Conservation (phyloP, 2,113 vertebrate species). For the Syrmaticus mikado region DNA sequence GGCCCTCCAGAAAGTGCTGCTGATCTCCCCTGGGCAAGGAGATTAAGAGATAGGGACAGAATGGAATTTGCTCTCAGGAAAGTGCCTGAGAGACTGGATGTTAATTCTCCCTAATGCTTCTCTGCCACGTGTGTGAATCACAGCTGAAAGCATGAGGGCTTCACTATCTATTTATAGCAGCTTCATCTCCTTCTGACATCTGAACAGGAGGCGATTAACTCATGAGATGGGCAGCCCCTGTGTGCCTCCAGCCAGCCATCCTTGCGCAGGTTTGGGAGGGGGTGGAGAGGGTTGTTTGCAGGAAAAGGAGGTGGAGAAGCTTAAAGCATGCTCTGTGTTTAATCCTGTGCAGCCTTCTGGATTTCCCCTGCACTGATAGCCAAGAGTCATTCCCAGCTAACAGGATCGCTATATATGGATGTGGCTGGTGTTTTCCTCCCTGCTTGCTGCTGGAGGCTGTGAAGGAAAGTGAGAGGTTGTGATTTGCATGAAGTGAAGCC, state of each 20-base stretch:
- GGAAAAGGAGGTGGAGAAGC: background rate
- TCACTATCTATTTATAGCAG: conserved; percentile 58
- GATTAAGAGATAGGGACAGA: conserved; percentile 27
- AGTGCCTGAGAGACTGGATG: conserved; percentile 46
- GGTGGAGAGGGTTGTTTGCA: background rate
- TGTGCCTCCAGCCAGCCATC: background rate
- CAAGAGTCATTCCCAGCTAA: background rate
- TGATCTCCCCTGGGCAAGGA: background rate
- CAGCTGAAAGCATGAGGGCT: conserved; percentile 42
- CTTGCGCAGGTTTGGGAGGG: background rate
- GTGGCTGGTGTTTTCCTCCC: background rate
- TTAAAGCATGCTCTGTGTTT: background rate
- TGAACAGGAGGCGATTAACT: conserved; percentile 45
- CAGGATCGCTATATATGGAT: background rate
- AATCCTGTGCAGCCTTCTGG: background rate
- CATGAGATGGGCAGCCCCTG: background rate
- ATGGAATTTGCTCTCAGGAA: background rate
- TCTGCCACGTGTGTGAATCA: conserved; percentile 46
- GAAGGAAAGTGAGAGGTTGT: background rate
- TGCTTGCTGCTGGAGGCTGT: background rate
- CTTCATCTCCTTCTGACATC: conserved; percentile 62
- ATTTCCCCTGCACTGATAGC: background rate
- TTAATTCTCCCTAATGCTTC: conserved; percentile 72
- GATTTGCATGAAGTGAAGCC: background rate
- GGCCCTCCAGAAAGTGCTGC: background rate